These are phyloP conservation scores for Cladorhizidae sp. DNA, from an alignment of 37 sponge, comb jelly and placozoan genomes.

Conservation along the genomic window DNA sequence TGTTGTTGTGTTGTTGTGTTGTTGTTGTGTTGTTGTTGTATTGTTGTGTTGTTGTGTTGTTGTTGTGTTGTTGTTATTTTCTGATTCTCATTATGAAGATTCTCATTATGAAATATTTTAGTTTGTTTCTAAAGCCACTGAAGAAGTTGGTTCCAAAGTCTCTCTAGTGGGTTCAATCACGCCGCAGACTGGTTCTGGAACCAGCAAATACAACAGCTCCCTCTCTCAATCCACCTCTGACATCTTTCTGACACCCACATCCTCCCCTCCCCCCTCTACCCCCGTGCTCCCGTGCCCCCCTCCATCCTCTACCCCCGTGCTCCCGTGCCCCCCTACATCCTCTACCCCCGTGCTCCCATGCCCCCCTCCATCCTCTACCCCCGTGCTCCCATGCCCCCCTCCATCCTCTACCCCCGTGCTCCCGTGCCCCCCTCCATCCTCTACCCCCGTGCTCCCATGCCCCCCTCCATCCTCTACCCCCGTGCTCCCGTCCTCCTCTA, in stretches of 20 bases:
- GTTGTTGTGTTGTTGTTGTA: no score
- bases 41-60: no score
- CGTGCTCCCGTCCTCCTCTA: slow-evolving; percentile 51
- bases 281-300: slow-evolving; percentile 9
- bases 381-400: slow-evolving; percentile 9
- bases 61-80: no score
- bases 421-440: slow-evolving; percentile 26
- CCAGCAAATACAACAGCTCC: no score
- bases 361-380: slow-evolving; percentile 37
- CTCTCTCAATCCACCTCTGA: slow-evolving; percentile 9
- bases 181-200: no score
- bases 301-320: slow-evolving; percentile 40
- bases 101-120: no score
- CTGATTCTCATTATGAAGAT: no score
- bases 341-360: slow-evolving; percentile 25
- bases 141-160: no score
- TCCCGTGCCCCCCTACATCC: slow-evolving; percentile 21
- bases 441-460: slow-evolving; percentile 19
- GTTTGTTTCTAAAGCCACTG: no score
- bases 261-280: slow-evolving; percentile 24
- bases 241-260: slow-evolving; percentile 25
- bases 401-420: slow-evolving; percentile 41
- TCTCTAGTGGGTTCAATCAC: no score
- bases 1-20: no score
- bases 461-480: slow-evolving; percentile 38